Evolutionary conservation across 2,113 vertebrate species (phyloP).

Genomic region (Odocoileus hemionus): DNA sequence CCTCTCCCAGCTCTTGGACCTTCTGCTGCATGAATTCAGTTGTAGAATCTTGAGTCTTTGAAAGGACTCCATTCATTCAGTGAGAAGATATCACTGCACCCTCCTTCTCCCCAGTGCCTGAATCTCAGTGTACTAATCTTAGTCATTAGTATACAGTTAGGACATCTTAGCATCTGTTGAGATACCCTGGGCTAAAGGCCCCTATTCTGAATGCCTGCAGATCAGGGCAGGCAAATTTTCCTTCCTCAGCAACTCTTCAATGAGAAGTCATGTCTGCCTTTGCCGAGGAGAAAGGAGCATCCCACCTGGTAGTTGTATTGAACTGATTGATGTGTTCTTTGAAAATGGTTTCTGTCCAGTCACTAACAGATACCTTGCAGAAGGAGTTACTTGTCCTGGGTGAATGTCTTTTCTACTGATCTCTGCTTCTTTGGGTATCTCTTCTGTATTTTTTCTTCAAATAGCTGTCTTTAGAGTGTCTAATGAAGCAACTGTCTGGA

Average conservation of each 20-base stretch:
- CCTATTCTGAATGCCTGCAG: neutral
- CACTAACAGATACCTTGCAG: neutral
- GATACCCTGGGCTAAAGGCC: neutral
- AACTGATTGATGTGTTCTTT: neutral
- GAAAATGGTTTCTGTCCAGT: neutral
- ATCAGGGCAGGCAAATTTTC: neutral
- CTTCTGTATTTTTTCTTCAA: constrained; percentile 19
- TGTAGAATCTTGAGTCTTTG: neutral
- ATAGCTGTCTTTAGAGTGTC: constrained; percentile 54
- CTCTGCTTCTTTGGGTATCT: constrained; percentile 16
- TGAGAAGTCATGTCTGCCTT: neutral
- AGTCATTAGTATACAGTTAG: neutral
- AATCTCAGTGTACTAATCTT: neutral
- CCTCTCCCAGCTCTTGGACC: neutral
- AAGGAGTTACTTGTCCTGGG: neutral
- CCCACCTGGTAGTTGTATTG: neutral
- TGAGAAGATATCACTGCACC: neutral
- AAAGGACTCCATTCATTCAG: neutral
- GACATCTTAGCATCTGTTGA: neutral
- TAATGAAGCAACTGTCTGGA: constrained; percentile 69
- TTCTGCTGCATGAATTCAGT: neutral
- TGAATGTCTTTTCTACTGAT: neutral
- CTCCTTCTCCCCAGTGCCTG: neutral
- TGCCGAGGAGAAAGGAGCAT: neutral
- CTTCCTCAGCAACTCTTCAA: neutral